A percentile compares a stretch with the other conserved stretches of the same genome.
These are phyloP conservation scores for Phoebastria nigripes DNA, from an alignment of 2,797 vertebrate genomes.

Conservation along the genomic window DNA sequence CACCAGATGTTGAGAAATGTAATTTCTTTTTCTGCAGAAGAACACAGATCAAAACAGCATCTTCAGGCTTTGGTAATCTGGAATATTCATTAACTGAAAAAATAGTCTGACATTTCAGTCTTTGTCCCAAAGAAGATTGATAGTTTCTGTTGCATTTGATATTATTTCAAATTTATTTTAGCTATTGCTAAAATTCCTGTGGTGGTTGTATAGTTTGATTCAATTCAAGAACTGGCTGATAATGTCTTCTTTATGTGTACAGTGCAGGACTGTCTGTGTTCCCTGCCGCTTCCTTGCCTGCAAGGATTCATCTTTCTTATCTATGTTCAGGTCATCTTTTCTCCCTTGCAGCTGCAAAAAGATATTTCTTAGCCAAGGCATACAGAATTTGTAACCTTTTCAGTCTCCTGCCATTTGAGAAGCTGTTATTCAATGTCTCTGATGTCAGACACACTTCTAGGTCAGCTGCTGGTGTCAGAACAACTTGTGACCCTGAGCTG, in stretches of 20 bases:
- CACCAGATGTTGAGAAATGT: conserved; percentile 71
- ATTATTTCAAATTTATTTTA: not conserved
- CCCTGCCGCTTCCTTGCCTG: not conserved
- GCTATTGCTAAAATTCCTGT: not conserved
- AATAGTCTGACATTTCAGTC: not conserved
- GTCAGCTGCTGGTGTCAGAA: conserved; percentile 49
- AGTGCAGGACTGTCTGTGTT: not conserved
- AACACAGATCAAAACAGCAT: conserved; percentile 48
- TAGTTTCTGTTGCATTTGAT: not conserved
- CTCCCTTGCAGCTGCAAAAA: not conserved
- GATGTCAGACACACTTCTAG: conserved; percentile 30
- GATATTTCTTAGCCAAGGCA: not conserved
- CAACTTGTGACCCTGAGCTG: conserved; percentile 40
- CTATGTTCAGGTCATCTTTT: not conserved
- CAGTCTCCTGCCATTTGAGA: conserved; percentile 57
- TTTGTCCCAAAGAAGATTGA: not conserved
- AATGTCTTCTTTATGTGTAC: not conserved
- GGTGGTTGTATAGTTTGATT: not conserved
- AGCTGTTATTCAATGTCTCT: conserved; percentile 45
- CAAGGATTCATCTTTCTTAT: not conserved
- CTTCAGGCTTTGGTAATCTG: not conserved
- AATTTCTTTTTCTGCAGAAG: conserved; percentile 64
- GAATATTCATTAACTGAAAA: conserved; percentile 3
- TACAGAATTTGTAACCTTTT: conserved; percentile 58
- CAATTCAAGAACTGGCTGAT: not conserved